A percentile compares a stretch with the other conserved stretches of the same genome.
These are phyloP conservation scores for Macrophya annulata DNA, from an alignment of 2,888 invertebrate genomes.

Conservation along the genomic window DNA sequence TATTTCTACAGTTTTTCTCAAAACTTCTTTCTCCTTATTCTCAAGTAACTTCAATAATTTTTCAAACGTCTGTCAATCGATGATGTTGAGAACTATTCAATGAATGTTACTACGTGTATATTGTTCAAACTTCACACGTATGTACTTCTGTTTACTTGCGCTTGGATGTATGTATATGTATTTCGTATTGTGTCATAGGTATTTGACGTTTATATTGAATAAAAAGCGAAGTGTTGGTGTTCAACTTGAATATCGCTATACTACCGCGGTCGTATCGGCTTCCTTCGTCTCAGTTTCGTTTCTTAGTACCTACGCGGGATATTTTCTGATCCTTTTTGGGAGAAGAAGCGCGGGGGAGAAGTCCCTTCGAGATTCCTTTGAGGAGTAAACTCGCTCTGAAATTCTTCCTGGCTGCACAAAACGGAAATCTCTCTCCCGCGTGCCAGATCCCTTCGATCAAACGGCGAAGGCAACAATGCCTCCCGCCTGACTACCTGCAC, in stretches of 20 bases:
- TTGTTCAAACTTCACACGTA: neutral
- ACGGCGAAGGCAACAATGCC: conserved; percentile 13
- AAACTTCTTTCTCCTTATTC: neutral
- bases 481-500: conserved; percentile 26
- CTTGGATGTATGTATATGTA: neutral
- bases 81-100: neutral
- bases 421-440: conserved; percentile 38
- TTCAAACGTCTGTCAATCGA: neutral
- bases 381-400: conserved; percentile 5
- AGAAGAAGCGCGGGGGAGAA: conserved; percentile 28
- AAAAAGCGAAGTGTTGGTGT: neutral
- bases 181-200: neutral
- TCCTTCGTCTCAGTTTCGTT: conserved; percentile 14
- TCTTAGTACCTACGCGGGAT: neutral
- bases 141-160: neutral
- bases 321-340: conserved; percentile 2
- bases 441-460: conserved; percentile 15
- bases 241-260: neutral
- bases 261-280: neutral
- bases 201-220: neutral
- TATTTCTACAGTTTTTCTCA: neutral
- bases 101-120: neutral
- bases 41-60: neutral
- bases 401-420: conserved; percentile 21
- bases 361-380: conserved; percentile 27